Evolutionary conservation across 2,888 invertebrate species (phyloP).

Genomic region (Cerastis rubricosa): DNA sequence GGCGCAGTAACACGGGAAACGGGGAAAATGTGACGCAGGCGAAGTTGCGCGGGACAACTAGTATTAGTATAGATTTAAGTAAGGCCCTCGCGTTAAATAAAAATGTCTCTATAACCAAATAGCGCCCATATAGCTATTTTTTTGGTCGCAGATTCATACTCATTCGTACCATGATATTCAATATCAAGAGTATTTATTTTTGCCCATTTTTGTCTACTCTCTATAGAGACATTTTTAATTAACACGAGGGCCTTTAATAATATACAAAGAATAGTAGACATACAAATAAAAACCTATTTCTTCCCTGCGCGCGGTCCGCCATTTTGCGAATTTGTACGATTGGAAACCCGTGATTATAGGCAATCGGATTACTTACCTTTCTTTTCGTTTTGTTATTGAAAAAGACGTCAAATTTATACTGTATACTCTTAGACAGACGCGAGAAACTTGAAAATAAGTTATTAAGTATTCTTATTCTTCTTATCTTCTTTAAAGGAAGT

Average conservation of each 20-base stretch:
- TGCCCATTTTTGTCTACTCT: no score
- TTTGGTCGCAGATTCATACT: no score
- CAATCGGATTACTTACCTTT: slow-evolving; percentile 39
- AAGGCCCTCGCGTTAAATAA: no score
- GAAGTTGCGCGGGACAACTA: no score
- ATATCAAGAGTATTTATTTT: not conserved
- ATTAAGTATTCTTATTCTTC: slow-evolving; percentile 57
- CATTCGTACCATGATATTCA: not conserved
- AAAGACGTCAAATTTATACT: slow-evolving; percentile 35
- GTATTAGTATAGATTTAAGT: no score
- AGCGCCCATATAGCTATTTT: no score
- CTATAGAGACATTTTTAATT: no score
- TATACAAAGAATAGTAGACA: not conserved
- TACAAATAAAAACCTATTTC: not conserved
- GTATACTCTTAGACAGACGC: slow-evolving; percentile 30
- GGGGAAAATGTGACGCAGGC: no score
- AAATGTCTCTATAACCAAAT: no score
- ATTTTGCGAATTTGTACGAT: slow-evolving; percentile 15
- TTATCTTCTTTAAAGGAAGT: slow-evolving; percentile 62
- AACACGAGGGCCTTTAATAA: no score
- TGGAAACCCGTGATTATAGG: slow-evolving; percentile 30
- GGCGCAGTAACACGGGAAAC: no score
- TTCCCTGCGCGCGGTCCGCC: not conserved
- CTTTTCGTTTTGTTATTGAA: slow-evolving; percentile 30
- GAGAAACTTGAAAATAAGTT: slow-evolving; percentile 66